Evolutionary conservation across 2,113 vertebrate genomes (phyloP), one percentile per base, ranked within the genome.

Genomic region (Bambusicola thoracicus): DNA sequence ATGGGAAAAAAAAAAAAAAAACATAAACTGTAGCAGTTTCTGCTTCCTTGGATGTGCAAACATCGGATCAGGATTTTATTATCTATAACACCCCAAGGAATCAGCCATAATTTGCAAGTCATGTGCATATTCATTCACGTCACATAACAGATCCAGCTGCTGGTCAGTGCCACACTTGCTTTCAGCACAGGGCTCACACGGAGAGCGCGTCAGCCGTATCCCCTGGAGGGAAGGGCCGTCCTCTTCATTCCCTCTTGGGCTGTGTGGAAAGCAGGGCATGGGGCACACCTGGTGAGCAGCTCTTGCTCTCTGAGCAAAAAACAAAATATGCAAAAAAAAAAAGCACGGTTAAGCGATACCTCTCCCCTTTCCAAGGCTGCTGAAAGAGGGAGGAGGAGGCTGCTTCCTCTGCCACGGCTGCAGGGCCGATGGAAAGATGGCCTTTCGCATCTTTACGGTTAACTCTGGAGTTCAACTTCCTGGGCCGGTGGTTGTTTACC

Each of bases 401-500:
- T 3, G 10, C 2, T 84, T n/a, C 40, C 18, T 18, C 46, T 51
- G 20, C 43, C 15, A 34, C 8, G 53, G 8, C 38, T 43, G 20
- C 7, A 46, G 51, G 40, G 48, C 11, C 1, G 1, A 16, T 2
- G 19, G 43, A 70, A 43, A 81, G 62, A 53, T 53, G 38, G 87
- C 43, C 12, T 5, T 63, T 81, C 30, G 20, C n/a, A 61, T 51
- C 61, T 70, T 88, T 73, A 40, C 51, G 59, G 81, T 92, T 74
- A 89, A 55, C 62, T 92, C 62, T 34, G 36, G 51, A 84, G 78
- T 62, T 77, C 63, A 63, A 70, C 74, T 82, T 59, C 40, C 89
- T 70, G 62, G 73, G 63, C 44, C 87, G 87, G 36, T 90, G 85
- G n/a, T 53, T 87, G 65, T 93, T 94, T 94, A 81, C 76, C 53